phyloP scores from a whole-genome alignment of 2,888 invertebrate species.

The Uropetala carovei region DNA sequence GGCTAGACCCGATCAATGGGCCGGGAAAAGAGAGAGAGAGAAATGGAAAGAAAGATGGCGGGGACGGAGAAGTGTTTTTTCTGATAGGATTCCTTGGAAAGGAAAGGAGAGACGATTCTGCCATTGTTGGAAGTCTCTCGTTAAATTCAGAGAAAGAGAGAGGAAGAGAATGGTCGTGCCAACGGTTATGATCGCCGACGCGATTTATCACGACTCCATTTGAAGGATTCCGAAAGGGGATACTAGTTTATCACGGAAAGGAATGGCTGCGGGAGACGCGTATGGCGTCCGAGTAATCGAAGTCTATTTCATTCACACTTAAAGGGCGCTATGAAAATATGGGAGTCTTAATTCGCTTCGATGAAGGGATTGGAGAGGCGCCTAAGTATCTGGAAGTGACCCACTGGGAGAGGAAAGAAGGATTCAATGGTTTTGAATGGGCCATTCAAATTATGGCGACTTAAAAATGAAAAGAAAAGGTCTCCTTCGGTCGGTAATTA shows the following conservation, averaged over 20 bases:
- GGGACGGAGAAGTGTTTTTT: background rate
- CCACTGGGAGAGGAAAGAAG: background rate
- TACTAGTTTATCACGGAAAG: background rate
- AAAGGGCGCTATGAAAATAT: background rate
- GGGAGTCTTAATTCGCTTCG: background rate
- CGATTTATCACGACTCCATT: background rate
- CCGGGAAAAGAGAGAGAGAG: background rate
- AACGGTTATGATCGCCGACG: background rate
- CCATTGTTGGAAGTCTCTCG: constrained; percentile 19
- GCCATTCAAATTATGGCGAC: background rate
- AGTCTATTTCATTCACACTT: background rate
- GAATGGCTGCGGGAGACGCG: background rate
- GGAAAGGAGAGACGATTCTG: constrained; percentile 12
- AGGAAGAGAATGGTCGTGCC: background rate
- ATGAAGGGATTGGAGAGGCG: background rate
- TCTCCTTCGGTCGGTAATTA: constrained; percentile 8
- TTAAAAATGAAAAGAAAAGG: background rate
- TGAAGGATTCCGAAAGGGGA: background rate
- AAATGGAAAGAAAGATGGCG: background rate
- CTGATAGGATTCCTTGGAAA: background rate
- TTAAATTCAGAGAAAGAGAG: background rate
- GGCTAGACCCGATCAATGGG: constrained; percentile 12
- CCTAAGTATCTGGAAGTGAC: background rate
- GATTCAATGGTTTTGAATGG: background rate
- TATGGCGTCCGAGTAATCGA: background rate